A percentile compares a stretch with the other conserved stretches of the same genome.
phyloP scores from a whole-genome alignment of 2,888 invertebrate species.

The Drosophila longiperda region DNA sequence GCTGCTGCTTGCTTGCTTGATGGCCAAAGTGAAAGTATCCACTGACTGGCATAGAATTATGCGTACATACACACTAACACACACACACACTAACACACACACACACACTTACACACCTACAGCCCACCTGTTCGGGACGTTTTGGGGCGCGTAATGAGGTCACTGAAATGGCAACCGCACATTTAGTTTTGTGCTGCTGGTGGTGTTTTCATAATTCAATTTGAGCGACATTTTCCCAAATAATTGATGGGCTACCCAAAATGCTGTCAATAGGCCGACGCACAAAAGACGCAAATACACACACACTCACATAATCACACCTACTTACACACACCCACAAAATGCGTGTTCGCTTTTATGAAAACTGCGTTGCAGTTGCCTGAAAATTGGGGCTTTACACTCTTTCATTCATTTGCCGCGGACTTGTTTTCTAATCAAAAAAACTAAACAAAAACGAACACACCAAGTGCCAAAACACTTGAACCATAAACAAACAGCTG shows the following conservation, averaged over 20 bases:
- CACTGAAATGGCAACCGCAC: conserved; percentile 41
- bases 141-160: conserved; percentile 59
- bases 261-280: conserved; percentile 40
- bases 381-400: conserved; percentile 22
- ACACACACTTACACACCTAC: conserved; percentile 3
- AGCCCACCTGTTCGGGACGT: conserved; percentile 20
- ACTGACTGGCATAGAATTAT: conserved; percentile 35
- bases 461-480: conserved; percentile 66
- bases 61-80: conserved; percentile 24
- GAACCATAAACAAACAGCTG: conserved; percentile 70
- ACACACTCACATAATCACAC: neutral
- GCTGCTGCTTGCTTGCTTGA: conserved; percentile 4
- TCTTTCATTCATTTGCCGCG: conserved; percentile 7
- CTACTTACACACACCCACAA: neutral
- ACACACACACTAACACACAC: conserved; percentile 13
- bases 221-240: conserved; percentile 61
- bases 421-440: conserved; percentile 71
- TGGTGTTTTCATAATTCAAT: conserved; percentile 63
- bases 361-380: conserved; percentile 14
- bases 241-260: conserved; percentile 48
- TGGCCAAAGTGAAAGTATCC: conserved; percentile 46
- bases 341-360: neutral
- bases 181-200: conserved; percentile 14
- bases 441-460: conserved; percentile 65
- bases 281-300: neutral